phyloP scores from a whole-genome alignment of 1,140 invertebrate genomes.

The Drosophila aff. region DNA sequence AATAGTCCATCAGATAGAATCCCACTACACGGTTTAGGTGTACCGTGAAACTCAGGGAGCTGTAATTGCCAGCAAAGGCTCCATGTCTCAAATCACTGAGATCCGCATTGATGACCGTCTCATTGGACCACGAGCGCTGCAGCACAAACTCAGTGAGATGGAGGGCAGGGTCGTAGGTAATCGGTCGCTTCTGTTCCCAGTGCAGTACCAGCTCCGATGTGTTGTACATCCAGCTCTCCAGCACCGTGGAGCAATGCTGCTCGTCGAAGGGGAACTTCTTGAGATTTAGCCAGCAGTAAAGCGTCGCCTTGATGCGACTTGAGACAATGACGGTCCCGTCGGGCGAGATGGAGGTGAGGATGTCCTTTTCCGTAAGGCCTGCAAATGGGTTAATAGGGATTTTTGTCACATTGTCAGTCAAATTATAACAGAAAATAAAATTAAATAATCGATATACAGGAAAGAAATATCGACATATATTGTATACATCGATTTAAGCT shows the following conservation, averaged over 20 bases:
- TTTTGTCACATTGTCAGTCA: too few species aligned
- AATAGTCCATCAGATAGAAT: conserved; percentile 96
- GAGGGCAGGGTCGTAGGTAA: conserved; percentile 90
- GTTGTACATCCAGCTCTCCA: conserved; percentile 94
- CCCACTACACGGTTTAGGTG: conserved; percentile 92
- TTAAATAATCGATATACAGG: too few species aligned
- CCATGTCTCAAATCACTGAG: conserved; percentile 89
- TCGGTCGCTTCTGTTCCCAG: conserved; percentile 91
- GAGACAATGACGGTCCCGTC: conserved; percentile 91
- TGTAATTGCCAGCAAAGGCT: conserved; percentile 93
- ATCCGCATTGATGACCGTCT: conserved; percentile 88
- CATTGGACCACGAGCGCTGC: conserved; percentile 89
- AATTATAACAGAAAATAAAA: too few species aligned
- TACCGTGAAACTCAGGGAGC: conserved; percentile 91
- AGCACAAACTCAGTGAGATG: conserved; percentile 94
- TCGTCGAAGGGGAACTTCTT: conserved; percentile 94
- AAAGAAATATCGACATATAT: too few species aligned
- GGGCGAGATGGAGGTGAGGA: conserved; percentile 91
- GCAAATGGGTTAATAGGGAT: neutral
- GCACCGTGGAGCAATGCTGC: conserved; percentile 91
- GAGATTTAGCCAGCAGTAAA: conserved; percentile 93
- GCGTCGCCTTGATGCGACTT: conserved; percentile 90
- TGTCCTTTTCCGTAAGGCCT: conserved; percentile 91
- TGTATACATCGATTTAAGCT: neutral
- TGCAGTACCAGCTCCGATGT: conserved; percentile 90